Conservation (phyloP, 2,888 invertebrate species). For the Pollenia labialis region DNA sequence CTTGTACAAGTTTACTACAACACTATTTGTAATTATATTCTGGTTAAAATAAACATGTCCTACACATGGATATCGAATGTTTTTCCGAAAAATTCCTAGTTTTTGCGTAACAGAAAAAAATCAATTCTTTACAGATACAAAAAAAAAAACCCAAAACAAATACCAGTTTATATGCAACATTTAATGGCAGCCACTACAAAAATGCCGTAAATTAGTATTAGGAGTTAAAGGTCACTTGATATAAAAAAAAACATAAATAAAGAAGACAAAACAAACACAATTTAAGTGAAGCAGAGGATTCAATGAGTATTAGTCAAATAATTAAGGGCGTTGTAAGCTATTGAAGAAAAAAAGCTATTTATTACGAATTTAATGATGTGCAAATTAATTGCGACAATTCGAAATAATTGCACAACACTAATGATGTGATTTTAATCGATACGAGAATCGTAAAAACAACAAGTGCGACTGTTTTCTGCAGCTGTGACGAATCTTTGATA, state of each 20-base stretch:
- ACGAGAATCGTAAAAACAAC: conserved; percentile 50
- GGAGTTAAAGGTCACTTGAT: conserved; percentile 55
- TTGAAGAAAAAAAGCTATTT: conserved; percentile 50
- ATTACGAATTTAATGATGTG: conserved; percentile 72
- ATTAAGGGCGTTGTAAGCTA: conserved; percentile 7
- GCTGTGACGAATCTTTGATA: no score
- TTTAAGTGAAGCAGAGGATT: conserved; percentile 13
- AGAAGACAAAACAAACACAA: background rate
- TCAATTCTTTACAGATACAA: background rate
- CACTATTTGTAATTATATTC: conserved; percentile 41
- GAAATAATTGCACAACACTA: conserved; percentile 70
- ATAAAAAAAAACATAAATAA: background rate
- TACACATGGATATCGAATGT: conserved; percentile 53
- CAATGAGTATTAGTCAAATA: conserved; percentile 25
- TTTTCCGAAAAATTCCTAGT: conserved; percentile 7
- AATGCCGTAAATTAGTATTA: conserved; percentile 62
- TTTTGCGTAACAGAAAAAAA: conserved; percentile 9
- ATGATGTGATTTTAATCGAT: conserved; percentile 69
- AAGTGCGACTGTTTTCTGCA: conserved; percentile 18
- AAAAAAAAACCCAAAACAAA: conserved; percentile 2
- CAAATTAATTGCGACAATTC: conserved; percentile 72
- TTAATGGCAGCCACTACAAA: conserved; percentile 51
- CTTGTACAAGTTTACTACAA: conserved; percentile 18
- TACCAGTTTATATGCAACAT: conserved; percentile 35
- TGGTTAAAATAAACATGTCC: conserved; percentile 45